A percentile compares a stretch with the other conserved stretches of the same genome.
Evolutionary conservation across 2,797 vertebrate species (phyloP).

Genomic region (Crax fasciolata): DNA sequence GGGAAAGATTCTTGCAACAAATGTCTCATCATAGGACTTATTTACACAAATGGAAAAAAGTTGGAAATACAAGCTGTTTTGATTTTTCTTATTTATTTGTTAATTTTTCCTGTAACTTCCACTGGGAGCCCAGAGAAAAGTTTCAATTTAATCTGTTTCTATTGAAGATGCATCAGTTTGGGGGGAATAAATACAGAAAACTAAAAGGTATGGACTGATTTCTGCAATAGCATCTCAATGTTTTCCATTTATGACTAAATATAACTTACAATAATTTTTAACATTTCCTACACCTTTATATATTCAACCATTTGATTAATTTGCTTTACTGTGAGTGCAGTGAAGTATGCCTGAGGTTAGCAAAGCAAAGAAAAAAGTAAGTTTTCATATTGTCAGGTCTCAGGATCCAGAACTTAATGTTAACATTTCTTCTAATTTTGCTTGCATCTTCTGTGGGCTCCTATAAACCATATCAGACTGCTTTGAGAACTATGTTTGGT

Average conservation of each 20-base stretch:
- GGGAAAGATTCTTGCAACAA: neutral
- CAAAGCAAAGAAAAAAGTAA: neutral
- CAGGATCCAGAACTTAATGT: neutral
- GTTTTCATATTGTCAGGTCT: neutral
- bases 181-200: accelerated
- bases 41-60: neutral
- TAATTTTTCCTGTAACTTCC: neutral
- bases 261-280: neutral
- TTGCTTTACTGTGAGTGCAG: neutral
- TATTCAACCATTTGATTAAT: neutral
- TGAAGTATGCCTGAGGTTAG: neutral
- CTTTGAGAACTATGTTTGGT: neutral
- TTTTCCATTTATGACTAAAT: neutral
- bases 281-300: neutral
- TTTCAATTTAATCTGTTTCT: neutral
- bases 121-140: neutral
- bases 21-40: neutral
- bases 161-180: neutral
- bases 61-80: neutral
- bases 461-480: neutral
- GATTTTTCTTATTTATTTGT: neutral
- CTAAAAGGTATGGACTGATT: neutral
- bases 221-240: neutral
- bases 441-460: neutral
- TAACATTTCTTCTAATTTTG: neutral